phyloP scores from a whole-genome alignment of 2,888 invertebrate species.

The Cephus pulcher region DNA sequence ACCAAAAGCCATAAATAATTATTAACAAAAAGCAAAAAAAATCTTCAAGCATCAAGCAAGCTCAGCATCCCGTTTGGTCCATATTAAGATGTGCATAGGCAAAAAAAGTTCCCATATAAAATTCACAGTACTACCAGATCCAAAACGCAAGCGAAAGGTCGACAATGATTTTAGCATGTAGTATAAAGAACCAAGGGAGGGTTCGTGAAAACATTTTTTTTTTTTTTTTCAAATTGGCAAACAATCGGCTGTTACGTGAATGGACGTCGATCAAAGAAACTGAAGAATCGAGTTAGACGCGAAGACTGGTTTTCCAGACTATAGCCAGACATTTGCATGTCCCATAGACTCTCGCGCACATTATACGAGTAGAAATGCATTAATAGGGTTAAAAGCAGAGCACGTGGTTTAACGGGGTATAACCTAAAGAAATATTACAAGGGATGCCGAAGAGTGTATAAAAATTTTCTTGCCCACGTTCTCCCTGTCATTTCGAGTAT shows the following conservation, averaged over 20 bases:
- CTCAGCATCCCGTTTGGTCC: background rate
- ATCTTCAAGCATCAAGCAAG: background rate
- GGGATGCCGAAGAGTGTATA: background rate
- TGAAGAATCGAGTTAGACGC: background rate
- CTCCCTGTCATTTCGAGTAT: background rate
- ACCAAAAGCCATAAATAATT: background rate
- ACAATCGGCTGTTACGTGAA: background rate
- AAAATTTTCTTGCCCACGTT: background rate
- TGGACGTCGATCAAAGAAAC: background rate
- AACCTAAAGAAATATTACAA: background rate
- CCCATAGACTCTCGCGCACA: background rate
- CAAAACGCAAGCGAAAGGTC: background rate
- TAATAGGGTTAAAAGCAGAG: background rate
- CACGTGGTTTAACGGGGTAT: background rate
- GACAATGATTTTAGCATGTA: background rate
- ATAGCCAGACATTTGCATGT: background rate
- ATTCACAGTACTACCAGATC: background rate
- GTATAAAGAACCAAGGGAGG: background rate
- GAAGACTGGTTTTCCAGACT: background rate
- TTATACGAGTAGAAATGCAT: background rate
- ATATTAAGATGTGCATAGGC: background rate
- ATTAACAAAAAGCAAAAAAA: background rate
- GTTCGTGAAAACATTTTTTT: background rate
- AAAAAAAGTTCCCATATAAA: background rate
- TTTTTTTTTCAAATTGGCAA: background rate